Base-by-base conservation (phyloP, 2,888 invertebrate genomes). In the Tenodera sinensis region DNA sequence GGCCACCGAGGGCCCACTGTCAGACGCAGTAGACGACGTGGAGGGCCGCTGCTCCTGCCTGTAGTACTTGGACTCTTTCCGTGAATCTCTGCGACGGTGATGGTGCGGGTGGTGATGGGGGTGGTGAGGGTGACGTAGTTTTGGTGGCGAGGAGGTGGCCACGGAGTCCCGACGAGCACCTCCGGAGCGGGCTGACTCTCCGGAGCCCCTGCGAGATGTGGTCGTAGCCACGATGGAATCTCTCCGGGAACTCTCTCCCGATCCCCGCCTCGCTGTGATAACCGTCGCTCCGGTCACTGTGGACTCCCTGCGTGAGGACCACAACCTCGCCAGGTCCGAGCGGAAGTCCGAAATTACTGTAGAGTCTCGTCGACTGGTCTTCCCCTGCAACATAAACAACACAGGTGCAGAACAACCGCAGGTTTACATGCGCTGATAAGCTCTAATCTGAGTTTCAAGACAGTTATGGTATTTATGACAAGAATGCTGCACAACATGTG, bases 1-100 rank as follows among this genome's bases (percentile, higher is more conserved):
- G 15, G 94, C 93, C 25, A 93, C 92, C 0, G 94, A 93, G 30
- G 96, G 96, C 84, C 95, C 95, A 15, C 96, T 96, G 93, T 97
- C 96, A 30, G 96, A 96, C 20, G 95, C 95, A 34, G 97, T 96
- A n/a, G 96, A 96, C 82, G 96, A 96, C 34, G 96, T 96, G 86
- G 96, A 96, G 14, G 96, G 96, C 91, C 96, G 94, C 92, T 96
- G 96, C 92, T 96, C 96, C 92, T 95, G 95, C 93, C 93, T 94
- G 94, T 94, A 96, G 94, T 92, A 95, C 93, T 91, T 93, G 15
- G 93, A 92, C 9, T 92, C 90, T 14, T 28, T 91, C 90, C 30
- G 91, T 91, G 28, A 90, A 12, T 93, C 93, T 83, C 93, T 93
- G 82, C 93, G 92, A 83, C 93, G 93, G 90, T 92, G 91, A 89